phyloP scores from a whole-genome alignment of 2,113 vertebrate genomes.

The Nycticebus coucang region DNA sequence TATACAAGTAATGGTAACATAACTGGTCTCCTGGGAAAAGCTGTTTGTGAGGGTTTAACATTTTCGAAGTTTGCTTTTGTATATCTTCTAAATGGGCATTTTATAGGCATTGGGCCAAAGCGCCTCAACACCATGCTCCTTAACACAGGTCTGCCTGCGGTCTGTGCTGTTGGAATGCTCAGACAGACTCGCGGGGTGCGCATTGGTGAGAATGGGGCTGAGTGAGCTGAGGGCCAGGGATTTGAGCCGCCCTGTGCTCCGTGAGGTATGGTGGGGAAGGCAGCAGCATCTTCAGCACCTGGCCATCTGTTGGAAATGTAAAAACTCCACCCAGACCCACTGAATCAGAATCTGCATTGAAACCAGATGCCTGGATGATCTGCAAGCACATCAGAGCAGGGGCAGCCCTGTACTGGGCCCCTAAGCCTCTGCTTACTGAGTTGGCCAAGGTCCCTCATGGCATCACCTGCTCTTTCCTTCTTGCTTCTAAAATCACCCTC shows the following conservation, averaged over 20 bases:
- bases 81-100: constrained; percentile 47
- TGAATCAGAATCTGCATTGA: not conserved
- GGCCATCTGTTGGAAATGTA: not conserved
- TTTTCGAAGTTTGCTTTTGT: constrained; percentile 63
- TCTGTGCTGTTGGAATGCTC: not conserved
- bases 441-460: not conserved
- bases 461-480: not conserved
- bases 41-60: constrained; percentile 52
- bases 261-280: not conserved
- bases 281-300: not conserved
- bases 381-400: no score
- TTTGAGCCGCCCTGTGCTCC: not conserved
- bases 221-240: not conserved
- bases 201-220: not conserved
- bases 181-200: not conserved
- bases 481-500: not conserved
- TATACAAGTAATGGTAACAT: constrained; percentile 53
- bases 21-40: constrained; percentile 60
- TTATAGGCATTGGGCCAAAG: constrained; percentile 38
- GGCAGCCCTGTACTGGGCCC: not conserved
- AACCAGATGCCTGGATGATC: not conserved
- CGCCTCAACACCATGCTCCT: not conserved
- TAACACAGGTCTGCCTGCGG: accelerated
- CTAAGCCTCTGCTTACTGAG: not conserved
- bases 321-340: not conserved